Evolutionary conservation across 1,140 invertebrate species (phyloP).

Genomic region (Zaprionus vittiger): DNA sequence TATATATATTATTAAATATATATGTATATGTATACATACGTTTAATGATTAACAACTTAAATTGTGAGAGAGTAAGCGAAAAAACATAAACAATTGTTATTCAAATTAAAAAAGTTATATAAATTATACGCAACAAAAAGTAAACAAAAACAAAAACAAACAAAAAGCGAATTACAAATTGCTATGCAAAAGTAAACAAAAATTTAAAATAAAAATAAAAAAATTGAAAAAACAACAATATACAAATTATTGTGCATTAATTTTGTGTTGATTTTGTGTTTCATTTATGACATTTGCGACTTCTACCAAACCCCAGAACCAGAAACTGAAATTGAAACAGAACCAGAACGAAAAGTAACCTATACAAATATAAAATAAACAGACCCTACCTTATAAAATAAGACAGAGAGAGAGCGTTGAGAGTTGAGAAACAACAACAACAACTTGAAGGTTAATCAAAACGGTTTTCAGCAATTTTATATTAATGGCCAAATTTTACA

Average conservation of each 20-base stretch:
- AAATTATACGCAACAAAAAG: conserved; percentile 59
- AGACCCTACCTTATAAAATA: conserved; percentile 35
- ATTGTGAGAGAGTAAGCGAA: conserved; percentile 52
- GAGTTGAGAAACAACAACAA: conserved; percentile 22
- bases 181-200: conserved; percentile 68
- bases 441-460: conserved; percentile 69
- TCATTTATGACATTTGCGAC: conserved; percentile 49
- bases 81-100: conserved; percentile 69
- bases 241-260: conserved; percentile 70
- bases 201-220: conserved; percentile 44
- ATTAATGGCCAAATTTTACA: conserved; percentile 81
- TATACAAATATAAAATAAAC: conserved; percentile 42
- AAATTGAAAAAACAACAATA: conserved; percentile 43
- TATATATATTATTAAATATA: conserved; percentile 6
- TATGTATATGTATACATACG: conserved; percentile 45
- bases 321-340: conserved; percentile 38
- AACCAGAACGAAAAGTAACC: conserved; percentile 39
- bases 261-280: conserved; percentile 61
- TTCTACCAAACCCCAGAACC: conserved; percentile 45
- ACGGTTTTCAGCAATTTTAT: conserved; percentile 78
- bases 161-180: conserved; percentile 61
- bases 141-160: conserved; percentile 28
- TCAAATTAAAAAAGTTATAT: conserved; percentile 72
- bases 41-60: conserved; percentile 51
- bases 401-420: background rate